Percentiles rank a stretch among this genome's conserved stretches.
Evolutionary conservation across 2,888 invertebrate species (phyloP).

Genomic region (Phaonia tiefii): DNA sequence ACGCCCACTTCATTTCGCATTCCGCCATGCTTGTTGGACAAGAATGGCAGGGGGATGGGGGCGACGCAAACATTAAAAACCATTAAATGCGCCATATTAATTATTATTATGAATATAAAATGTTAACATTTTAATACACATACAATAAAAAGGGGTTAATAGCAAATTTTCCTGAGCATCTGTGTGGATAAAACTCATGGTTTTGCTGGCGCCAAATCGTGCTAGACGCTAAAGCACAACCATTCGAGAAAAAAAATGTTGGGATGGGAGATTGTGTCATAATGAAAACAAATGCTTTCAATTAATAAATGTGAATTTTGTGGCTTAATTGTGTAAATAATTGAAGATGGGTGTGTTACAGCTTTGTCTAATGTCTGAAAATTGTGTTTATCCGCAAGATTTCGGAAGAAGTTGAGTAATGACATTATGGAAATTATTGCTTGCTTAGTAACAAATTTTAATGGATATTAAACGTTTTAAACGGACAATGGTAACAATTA

Average conservation of each 20-base stretch:
- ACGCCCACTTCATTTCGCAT: neutral
- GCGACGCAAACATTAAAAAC: conserved; percentile 62
- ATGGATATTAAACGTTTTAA: neutral
- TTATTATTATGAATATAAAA: conserved; percentile 73
- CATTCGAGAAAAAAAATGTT: conserved; percentile 5
- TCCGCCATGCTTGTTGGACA: conserved; percentile 41
- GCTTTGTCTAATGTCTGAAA: conserved; percentile 42
- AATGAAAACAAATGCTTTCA: conserved; percentile 81
- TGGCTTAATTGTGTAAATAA: conserved; percentile 70
- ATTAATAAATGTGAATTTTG: conserved; percentile 81
- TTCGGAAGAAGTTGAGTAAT: conserved; percentile 51
- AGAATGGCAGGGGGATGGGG: conserved; percentile 19
- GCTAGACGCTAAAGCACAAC: too few relatives aligned
- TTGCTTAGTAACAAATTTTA: neutral
- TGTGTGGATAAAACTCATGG: conserved; percentile 41
- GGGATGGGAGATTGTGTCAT: conserved; percentile 67
- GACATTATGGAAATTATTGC: conserved; percentile 38
- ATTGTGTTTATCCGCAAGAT: conserved; percentile 5
- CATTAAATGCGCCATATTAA: conserved; percentile 77
- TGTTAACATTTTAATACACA: conserved; percentile 60
- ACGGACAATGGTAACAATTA: too few relatives aligned
- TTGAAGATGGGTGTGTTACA: conserved; percentile 42
- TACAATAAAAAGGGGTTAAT: conserved; percentile 63
- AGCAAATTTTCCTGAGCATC: conserved; percentile 48
- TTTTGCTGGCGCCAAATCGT: conserved; percentile 51